Evolutionary conservation across 2,888 invertebrate genomes (phyloP).

Genomic region (Trachelus iudaicus): DNA sequence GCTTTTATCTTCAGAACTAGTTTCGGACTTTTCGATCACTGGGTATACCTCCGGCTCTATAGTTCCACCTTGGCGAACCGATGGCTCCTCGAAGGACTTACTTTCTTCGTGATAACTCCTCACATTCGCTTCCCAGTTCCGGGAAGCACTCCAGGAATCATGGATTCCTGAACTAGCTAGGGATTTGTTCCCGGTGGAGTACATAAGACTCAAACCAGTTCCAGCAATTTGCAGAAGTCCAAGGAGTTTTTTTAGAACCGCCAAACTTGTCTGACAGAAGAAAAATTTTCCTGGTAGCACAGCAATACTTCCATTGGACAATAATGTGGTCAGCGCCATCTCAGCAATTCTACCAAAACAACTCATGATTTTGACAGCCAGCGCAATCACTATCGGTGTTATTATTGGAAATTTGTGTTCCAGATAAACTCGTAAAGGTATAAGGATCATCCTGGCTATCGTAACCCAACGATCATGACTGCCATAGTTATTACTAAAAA

Average conservation of each 20-base stretch:
- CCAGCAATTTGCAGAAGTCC: not conserved
- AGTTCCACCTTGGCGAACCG: not conserved
- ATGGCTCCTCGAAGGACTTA: not conserved
- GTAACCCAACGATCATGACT: not conserved
- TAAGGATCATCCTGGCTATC: not conserved
- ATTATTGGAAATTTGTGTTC: not conserved
- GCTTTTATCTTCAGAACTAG: not conserved
- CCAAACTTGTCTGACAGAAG: not conserved
- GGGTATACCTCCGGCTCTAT: not conserved
- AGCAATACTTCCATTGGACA: not conserved
- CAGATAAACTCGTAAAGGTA: not conserved
- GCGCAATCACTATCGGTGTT: not conserved
- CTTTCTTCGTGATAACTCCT: not conserved
- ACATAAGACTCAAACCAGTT: not conserved
- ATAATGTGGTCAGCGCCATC: not conserved
- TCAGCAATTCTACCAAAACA: not conserved
- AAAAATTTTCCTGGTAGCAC: not conserved
- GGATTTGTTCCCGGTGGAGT: not conserved
- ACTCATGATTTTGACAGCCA: not conserved
- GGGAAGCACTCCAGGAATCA: not conserved
- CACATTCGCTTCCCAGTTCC: not conserved
- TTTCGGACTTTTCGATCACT: not conserved
- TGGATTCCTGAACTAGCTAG: not conserved
- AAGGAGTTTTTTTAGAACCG: not conserved
- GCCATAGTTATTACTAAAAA: not conserved